Evolutionary conservation across 1,140 invertebrate genomes (phyloP), one percentile per base, ranked within the genome.

Genomic region (Drosophila jambulina): DNA sequence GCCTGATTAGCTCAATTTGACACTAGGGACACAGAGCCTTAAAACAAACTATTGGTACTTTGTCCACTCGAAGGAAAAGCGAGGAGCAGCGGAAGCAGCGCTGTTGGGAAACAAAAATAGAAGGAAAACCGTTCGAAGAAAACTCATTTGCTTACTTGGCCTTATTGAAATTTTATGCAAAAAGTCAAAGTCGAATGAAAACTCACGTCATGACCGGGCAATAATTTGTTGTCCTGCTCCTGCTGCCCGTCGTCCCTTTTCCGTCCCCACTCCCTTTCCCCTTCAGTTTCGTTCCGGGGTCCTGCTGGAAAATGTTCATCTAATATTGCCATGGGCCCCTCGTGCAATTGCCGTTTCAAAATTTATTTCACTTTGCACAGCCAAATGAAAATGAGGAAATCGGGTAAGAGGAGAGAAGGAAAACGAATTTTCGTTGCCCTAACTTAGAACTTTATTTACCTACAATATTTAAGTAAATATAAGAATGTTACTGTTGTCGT

Each of bases 171-270:
- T 84, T 88, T 88, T 83, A 84, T 84, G 84, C 85, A 84, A 82
- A 72, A 76, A 81, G 59, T 78, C 72, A 71, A 62, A 70, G 62
- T 70, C 40, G 77, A 75, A 76, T 63, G 71, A 83, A 74, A 80
- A 84, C 83, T 90, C 85, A 90, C 67, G 80, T 88, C 85, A 84
- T 88, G 85, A 90, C 85, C 80, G 78, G 84, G 85, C 84, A 90
- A 88, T 90, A 90, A 88, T 90, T 88, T 88, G 79, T 82, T 80
- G 58, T 75, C 58, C 69, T 74, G 43, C 56, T 25, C 34, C 25
- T 10, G 48, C 40, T 45, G 51, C 29, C 29, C 54, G 32, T n/a
- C 4, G n/a, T 46, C 43, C 15, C 38, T 23, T 34, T 19, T 9
- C 53, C 21, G 9, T 13, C 21, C 23, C 43, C 21, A 8, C 25